phyloP scores from a whole-genome alignment of 2,888 invertebrate genomes.

The Sphecodes monilicornis region DNA sequence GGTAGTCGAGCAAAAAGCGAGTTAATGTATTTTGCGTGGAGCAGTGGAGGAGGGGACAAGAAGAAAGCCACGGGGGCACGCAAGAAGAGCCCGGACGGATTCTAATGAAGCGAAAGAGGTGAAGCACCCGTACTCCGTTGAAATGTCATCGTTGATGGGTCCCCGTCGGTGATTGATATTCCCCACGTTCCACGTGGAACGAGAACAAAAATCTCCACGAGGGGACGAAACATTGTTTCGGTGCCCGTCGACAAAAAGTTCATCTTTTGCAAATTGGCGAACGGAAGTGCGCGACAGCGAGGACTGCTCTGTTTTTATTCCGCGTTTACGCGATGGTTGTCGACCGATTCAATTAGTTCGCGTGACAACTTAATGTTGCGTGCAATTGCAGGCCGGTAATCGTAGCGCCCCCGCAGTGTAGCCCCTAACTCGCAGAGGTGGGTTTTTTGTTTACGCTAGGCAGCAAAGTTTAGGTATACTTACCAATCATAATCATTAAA shows the following conservation, averaged over 20 bases:
- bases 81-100: conserved; percentile 10
- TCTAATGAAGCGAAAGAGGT: conserved; percentile 24
- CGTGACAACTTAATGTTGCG: not conserved
- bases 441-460: not conserved
- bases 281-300: conserved; percentile 9
- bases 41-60: not conserved
- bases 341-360: not conserved
- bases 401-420: too few relatives aligned
- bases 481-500: too few relatives aligned
- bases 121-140: conserved; percentile 14
- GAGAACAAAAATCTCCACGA: not conserved
- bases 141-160: conserved; percentile 34
- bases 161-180: conserved; percentile 40
- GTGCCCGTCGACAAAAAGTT: not conserved
- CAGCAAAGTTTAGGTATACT: not conserved
- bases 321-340: not conserved
- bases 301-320: not conserved
- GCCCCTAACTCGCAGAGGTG: not conserved
- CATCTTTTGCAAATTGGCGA: not conserved
- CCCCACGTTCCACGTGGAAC: not conserved
- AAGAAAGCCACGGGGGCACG: not conserved
- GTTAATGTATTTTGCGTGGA: conserved; percentile 24
- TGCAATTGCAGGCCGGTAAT: not conserved
- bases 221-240: conserved; percentile 9
- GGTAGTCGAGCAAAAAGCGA: conserved; percentile 19